Percentiles rank a stretch among this genome's conserved stretches.
phyloP scores from a whole-genome alignment of 1,140 invertebrate genomes.

The Drosophila saltans region DNA sequence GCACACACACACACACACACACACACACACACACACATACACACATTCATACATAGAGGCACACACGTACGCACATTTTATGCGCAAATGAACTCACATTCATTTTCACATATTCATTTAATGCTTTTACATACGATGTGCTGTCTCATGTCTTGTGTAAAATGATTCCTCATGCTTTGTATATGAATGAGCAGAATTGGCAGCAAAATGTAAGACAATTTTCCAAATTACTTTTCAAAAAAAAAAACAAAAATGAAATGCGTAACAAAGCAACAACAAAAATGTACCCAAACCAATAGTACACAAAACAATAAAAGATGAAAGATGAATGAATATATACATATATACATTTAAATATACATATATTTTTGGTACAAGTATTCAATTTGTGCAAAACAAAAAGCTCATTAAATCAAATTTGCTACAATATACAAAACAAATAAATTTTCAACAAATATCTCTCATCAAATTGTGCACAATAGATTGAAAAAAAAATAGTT shows the following conservation, averaged over 20 bases:
- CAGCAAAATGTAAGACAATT: conserved; percentile 17
- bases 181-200: conserved; percentile 5
- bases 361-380: not conserved
- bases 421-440: too few relatives aligned
- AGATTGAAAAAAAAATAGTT: too few relatives aligned
- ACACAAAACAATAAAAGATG: conserved; percentile 7
- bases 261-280: not conserved
- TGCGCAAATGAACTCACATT: not conserved
- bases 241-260: not conserved
- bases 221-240: conserved; percentile 10
- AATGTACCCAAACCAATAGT: not conserved
- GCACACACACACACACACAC: conserved; percentile 5
- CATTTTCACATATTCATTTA: conserved; percentile 16
- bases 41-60: not conserved
- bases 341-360: not conserved
- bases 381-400: conserved; percentile 6
- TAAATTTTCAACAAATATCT: not conserved
- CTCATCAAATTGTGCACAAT: not conserved
- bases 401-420: not conserved
- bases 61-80: conserved; percentile 12
- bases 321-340: not conserved
- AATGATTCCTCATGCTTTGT: conserved; percentile 9
- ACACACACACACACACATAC: conserved; percentile 2
- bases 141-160: conserved; percentile 21
- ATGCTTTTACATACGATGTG: conserved; percentile 11